phyloP scores from a whole-genome alignment of 2,888 invertebrate species.

The Tipula lateralis region DNA sequence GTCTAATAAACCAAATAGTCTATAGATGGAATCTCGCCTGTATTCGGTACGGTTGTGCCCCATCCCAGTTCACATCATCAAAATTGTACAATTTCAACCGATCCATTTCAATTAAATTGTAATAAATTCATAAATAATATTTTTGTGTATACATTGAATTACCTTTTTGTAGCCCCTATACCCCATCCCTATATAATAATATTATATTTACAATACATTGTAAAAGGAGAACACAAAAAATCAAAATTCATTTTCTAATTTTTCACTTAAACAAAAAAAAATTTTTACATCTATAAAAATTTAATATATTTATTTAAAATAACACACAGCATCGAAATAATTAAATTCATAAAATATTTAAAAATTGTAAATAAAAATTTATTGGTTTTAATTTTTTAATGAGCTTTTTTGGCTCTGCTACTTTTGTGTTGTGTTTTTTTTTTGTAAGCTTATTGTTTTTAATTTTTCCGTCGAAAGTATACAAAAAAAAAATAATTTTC shows the following conservation, averaged over 20 bases:
- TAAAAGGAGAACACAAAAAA: neutral
- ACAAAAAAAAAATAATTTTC: neutral
- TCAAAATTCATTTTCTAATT: conserved; percentile 1
- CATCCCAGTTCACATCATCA: too few relatives aligned
- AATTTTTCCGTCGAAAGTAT: neutral
- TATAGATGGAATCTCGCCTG: too few relatives aligned
- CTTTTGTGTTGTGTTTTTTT: neutral
- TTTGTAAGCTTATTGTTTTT: neutral
- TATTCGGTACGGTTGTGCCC: too few relatives aligned
- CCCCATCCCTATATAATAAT: too few relatives aligned
- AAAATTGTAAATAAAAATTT: conserved; percentile 14
- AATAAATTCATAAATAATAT: neutral
- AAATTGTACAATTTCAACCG: neutral
- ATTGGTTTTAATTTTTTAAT: conserved; percentile 9
- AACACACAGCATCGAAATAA: neutral
- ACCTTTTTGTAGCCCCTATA: neutral
- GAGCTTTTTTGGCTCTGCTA: neutral
- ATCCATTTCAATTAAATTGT: neutral
- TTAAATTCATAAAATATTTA: conserved; percentile 19
- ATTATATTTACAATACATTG: too few relatives aligned
- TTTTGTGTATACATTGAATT: neutral
- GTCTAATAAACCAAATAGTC: too few relatives aligned
- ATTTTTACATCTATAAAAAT: neutral
- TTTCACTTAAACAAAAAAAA: neutral
- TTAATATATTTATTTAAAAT: neutral